Evolutionary conservation across 2,888 invertebrate species (phyloP), one percentile per base, ranked within the genome.

Genomic region (Schrankia costaestrigalis): DNA sequence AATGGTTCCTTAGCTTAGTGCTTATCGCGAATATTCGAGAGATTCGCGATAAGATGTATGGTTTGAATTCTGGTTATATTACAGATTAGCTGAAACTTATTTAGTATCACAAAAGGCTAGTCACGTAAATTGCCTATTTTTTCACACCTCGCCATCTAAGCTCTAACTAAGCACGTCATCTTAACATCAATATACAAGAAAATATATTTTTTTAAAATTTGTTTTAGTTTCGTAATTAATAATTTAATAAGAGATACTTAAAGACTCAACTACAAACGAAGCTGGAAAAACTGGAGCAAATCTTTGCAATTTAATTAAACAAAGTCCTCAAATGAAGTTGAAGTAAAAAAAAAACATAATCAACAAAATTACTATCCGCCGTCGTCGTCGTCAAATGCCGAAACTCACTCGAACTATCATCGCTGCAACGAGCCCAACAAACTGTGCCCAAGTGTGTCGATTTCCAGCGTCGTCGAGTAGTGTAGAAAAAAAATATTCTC

Each of bases 391-490:
- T 58, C 56, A 41, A 55, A 70, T 69, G 62, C 62, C 61, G 62
- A 61, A 74, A 79, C 76, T 83, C 79, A 80, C 82, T 84, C 78
- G 78, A 85, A 83, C 84, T 84, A 80, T 83, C 83, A 81, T 78
- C 63, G 74, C 57, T 41, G 67, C 63, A 64, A 69, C 71, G 69
- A 75, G 75, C 78, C 80, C 76, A 80, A 81, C 82, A 77, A 85
- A 81, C 84, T 82, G 74, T 80, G 59, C 75, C 72, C 81, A 86
- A 87, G 86, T 86, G 85, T 87, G 86, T 85, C 86, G 86, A 86
- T 86, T 85, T 78, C 70, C 83, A 79, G 55, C 82, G 71, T 79
- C 71, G 74, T 81, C 78, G 78, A 84, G 83, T 72, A 71, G 77
- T 75, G 78, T 78, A 79, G 81, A 80, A 82, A 85, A 56, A 83